Conservation (phyloP, 2,113 vertebrate genomes). For the Procavia capensis region DNA sequence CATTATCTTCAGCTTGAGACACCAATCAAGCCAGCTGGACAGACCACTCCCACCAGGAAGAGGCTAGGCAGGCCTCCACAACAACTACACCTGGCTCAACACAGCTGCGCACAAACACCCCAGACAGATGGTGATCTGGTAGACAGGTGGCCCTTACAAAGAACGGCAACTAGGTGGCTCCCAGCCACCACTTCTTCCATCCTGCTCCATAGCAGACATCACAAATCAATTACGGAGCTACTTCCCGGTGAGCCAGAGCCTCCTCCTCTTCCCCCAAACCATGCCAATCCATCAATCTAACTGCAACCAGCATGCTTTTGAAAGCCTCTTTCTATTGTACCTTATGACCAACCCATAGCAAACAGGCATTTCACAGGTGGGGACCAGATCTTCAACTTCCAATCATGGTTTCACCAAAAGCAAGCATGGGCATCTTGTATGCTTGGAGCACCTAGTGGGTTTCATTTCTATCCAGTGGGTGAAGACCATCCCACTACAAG, state of each 20-base stretch:
- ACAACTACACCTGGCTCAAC: not conserved
- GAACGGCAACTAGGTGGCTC: not conserved
- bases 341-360: not conserved
- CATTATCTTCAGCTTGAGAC: not conserved
- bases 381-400: not conserved
- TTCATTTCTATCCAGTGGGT: not conserved
- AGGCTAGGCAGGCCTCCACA: not conserved
- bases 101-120: not conserved
- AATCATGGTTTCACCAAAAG: not conserved
- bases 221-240: not conserved
- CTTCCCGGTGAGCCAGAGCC: not conserved
- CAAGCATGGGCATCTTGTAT: not conserved
- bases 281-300: not conserved
- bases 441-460: not conserved
- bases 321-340: not conserved
- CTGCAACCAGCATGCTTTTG: not conserved
- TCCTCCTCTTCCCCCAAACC: not conserved
- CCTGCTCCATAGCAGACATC: not conserved
- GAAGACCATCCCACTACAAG: not conserved
- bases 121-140: not conserved
- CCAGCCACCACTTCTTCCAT: not conserved
- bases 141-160: not conserved
- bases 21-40: not conserved
- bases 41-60: fast-evolving
- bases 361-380: not conserved